Percentiles rank a stretch among this genome's conserved stretches.
phyloP scores from a whole-genome alignment of 2,888 invertebrate genomes.

The Limnephilus lunatus region DNA sequence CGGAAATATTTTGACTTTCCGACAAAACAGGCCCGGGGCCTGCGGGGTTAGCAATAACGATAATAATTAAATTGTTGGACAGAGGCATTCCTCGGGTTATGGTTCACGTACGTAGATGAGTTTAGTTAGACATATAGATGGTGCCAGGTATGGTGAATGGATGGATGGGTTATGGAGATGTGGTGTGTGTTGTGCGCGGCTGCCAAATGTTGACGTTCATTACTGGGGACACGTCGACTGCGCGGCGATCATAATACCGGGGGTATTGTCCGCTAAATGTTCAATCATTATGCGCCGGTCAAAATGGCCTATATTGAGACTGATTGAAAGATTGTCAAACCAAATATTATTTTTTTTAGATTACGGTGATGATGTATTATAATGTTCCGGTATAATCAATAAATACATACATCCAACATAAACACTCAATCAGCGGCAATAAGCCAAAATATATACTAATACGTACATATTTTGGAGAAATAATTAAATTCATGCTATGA shows the following conservation, averaged over 20 bases:
- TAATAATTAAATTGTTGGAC: background rate
- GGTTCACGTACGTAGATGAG: background rate
- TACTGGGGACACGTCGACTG: background rate
- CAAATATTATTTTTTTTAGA: background rate
- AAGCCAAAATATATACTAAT: too few relatives aligned
- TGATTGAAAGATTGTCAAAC: background rate
- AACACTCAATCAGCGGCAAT: too few relatives aligned
- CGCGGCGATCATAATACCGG: background rate
- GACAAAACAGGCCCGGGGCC: too few relatives aligned
- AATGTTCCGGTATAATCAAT: background rate
- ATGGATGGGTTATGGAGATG: background rate
- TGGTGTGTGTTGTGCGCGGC: background rate
- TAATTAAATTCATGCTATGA: too few relatives aligned
- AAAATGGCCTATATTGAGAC: background rate
- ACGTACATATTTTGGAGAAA: too few relatives aligned
- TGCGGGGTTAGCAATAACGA: background rate
- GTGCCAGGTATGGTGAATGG: background rate
- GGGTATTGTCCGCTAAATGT: background rate
- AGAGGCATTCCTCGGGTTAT: background rate
- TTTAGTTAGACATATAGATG: background rate
- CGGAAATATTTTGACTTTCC: too few relatives aligned
- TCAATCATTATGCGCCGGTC: background rate
- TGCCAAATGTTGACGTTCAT: constrained; percentile 24
- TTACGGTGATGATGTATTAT: background rate
- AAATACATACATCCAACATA: background rate